Percentiles rank a stretch among this genome's conserved stretches.
These are phyloP conservation scores for Nannospalax galili DNA, from an alignment of 2,113 vertebrate genomes.

Conservation along the genomic window DNA sequence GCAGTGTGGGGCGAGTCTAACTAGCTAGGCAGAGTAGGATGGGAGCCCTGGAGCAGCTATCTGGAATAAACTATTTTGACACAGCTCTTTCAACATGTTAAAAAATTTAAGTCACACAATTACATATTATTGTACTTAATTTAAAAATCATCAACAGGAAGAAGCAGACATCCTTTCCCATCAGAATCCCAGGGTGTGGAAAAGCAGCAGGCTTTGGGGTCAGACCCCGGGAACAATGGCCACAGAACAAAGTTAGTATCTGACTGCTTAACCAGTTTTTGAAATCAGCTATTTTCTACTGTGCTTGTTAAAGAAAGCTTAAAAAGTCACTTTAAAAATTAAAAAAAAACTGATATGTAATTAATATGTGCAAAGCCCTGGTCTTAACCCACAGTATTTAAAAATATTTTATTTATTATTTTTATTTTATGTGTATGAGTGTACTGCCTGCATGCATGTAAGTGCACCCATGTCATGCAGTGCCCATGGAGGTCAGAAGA, in stretches of 20 bases:
- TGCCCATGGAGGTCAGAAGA: too few species aligned
- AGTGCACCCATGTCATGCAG: too few species aligned
- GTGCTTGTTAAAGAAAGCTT: constrained; percentile 8
- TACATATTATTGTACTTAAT: neutral
- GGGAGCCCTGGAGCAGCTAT: too few species aligned
- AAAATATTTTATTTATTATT: too few species aligned
- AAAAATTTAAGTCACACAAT: neutral
- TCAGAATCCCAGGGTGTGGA: neutral
- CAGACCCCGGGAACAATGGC: neutral
- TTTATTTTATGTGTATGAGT: too few species aligned
- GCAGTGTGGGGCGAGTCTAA: too few species aligned
- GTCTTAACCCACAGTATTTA: neutral
- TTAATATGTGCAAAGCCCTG: neutral
- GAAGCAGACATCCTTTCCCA: neutral
- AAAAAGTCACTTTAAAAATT: neutral
- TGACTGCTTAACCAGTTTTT: neutral
- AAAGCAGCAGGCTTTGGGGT: neutral
- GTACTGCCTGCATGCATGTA: too few species aligned
- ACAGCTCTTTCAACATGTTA: neutral
- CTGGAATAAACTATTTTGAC: too few species aligned
- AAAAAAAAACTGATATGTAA: neutral
- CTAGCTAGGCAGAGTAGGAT: too few species aligned
- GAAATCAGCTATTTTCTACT: constrained; percentile 9
- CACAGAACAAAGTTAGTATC: neutral
- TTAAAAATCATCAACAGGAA: neutral